Evolutionary conservation across 2,113 vertebrate genomes (phyloP).

Genomic region (Nycticryphes semicollaris): DNA sequence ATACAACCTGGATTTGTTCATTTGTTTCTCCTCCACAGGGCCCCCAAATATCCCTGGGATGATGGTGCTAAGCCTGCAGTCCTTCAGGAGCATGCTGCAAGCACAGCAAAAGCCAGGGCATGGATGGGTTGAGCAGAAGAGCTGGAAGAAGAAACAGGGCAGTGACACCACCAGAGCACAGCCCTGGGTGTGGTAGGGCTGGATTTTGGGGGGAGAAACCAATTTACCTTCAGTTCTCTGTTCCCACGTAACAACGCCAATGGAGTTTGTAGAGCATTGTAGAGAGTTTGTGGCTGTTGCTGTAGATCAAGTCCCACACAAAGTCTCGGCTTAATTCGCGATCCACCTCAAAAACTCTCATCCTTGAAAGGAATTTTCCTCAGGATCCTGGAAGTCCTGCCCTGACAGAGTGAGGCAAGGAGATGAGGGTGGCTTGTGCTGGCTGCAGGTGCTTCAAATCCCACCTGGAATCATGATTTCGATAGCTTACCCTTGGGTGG

Average conservation of each 20-base stretch:
- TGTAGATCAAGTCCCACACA: background rate
- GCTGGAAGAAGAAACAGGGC: background rate
- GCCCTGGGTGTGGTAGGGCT: background rate
- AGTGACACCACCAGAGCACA: background rate
- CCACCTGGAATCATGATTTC: accelerated
- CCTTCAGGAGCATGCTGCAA: accelerated
- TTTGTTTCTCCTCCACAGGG: background rate
- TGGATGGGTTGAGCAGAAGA: background rate
- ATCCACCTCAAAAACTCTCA: background rate
- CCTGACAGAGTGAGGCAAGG: accelerated
- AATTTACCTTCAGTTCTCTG: background rate
- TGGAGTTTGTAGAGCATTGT: background rate
- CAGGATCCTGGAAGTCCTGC: background rate
- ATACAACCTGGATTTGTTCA: background rate
- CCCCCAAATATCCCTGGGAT: background rate
- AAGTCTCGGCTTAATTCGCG: background rate
- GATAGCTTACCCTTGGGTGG: background rate
- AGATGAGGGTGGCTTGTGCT: background rate
- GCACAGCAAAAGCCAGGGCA: accelerated
- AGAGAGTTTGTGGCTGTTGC: accelerated
- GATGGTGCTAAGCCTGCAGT: background rate
- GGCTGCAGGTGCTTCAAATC: background rate
- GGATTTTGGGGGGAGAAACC: background rate
- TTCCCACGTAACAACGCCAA: accelerated
- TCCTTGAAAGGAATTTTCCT: background rate